These are phyloP conservation scores for Cotesia congregata DNA, from an alignment of 2,888 invertebrate species.

Conservation along the genomic window DNA sequence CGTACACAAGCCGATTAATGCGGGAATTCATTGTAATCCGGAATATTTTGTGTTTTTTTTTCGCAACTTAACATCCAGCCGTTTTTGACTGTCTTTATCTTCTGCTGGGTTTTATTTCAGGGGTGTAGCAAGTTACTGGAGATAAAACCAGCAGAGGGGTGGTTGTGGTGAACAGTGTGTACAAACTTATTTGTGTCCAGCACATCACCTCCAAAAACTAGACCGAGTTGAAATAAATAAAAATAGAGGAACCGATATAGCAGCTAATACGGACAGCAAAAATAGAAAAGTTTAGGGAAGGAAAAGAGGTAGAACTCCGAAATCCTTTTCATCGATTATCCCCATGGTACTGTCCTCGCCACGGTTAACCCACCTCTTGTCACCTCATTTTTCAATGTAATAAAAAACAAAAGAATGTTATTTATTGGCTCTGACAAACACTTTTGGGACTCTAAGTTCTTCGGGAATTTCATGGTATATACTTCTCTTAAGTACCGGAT, in stretches of 20 bases:
- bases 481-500: slow-evolving; percentile 15
- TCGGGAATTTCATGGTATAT: slow-evolving; percentile 11
- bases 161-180: slow-evolving; percentile 27
- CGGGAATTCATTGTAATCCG: slow-evolving; percentile 24
- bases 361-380: slow-evolving; percentile 33
- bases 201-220: slow-evolving; percentile 20
- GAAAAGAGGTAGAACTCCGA: slow-evolving; percentile 4
- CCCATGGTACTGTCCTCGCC: slow-evolving; percentile 32
- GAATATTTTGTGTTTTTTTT: slow-evolving; percentile 15
- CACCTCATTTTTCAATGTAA: slow-evolving; percentile 39
- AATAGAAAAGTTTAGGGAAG: no score
- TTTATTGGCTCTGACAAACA: slow-evolving; percentile 34
- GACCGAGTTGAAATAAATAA: background rate
- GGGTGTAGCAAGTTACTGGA: background rate
- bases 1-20: slow-evolving; percentile 33
- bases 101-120: background rate
- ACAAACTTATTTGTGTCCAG: slow-evolving; percentile 46
- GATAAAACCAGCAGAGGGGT: background rate
- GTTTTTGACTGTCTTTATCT: background rate
- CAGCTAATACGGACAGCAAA: background rate
- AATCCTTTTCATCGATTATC: slow-evolving; percentile 44
- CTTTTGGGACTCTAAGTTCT: slow-evolving; percentile 22
- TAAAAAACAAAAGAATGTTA: slow-evolving; percentile 31
- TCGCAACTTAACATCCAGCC: background rate
- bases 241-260: slow-evolving; percentile 18